These are phyloP conservation scores for Rhopalosiphum maidis DNA, from an alignment of 1,140 invertebrate species.

Conservation along the genomic window DNA sequence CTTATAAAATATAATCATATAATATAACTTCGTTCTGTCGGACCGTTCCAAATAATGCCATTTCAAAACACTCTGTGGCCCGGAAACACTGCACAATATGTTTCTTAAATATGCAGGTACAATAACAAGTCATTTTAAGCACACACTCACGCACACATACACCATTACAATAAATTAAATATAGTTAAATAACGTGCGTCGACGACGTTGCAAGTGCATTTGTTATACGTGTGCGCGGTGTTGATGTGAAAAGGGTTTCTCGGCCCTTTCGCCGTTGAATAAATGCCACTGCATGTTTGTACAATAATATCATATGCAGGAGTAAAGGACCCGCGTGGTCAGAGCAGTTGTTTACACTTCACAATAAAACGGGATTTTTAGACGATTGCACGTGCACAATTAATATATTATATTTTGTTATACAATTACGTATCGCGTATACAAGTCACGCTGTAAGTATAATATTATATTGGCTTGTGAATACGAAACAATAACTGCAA, in stretches of 20 bases:
- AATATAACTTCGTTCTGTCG: not conserved
- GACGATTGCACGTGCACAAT: not conserved
- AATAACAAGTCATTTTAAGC: not conserved
- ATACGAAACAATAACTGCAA: conserved; percentile 9
- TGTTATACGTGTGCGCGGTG: not conserved
- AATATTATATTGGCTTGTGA: not conserved
- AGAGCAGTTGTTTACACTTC: not conserved
- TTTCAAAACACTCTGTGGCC: not conserved
- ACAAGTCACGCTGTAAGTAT: not conserved
- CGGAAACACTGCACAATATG: not conserved
- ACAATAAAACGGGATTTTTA: conserved; percentile 2
- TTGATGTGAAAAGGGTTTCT: not conserved
- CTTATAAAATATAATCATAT: not conserved
- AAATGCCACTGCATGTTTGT: not conserved
- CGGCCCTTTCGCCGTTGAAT: not conserved
- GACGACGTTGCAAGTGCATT: not conserved
- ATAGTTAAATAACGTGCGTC: not conserved
- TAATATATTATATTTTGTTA: not conserved
- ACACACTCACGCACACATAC: not conserved
- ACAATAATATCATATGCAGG: not conserved
- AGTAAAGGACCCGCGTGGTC: no score
- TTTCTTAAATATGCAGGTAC: not conserved
- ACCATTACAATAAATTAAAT: not conserved
- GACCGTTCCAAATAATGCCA: not conserved
- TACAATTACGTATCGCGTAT: not conserved